Conservation (phyloP, 1,140 invertebrate genomes). For the Tetragonula clypearis region DNA sequence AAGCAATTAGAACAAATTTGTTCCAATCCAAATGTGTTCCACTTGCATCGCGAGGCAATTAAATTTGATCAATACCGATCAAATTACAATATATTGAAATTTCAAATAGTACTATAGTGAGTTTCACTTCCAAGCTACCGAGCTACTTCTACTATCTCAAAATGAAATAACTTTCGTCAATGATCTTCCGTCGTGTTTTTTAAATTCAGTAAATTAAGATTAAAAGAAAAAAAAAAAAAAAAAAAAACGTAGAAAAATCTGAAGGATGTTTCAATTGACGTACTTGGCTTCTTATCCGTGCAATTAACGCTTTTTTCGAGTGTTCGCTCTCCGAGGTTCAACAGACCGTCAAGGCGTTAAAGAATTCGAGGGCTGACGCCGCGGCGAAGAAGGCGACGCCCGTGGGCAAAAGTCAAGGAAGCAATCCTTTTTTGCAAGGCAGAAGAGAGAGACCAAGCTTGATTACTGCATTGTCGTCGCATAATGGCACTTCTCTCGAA, state of each 20-base stretch:
- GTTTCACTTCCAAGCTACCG: background rate
- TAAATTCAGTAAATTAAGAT: background rate
- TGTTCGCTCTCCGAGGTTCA: constrained; percentile 20
- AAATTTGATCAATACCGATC: background rate
- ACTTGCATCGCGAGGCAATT: background rate
- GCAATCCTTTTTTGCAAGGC: constrained; percentile 43
- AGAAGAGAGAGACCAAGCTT: constrained; percentile 40
- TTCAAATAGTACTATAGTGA: background rate
- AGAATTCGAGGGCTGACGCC: constrained; percentile 4
- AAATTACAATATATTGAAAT: background rate
- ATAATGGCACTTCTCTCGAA: constrained; percentile 45
- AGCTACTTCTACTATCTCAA: background rate
- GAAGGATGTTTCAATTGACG: background rate
- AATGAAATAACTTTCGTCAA: background rate
- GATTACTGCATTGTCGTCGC: constrained; percentile 64
- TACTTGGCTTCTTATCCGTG: background rate
- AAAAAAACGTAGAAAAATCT: background rate
- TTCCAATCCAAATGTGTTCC: background rate
- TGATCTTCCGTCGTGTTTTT: background rate
- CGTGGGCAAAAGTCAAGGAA: constrained; percentile 19
- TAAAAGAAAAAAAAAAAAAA: too few species aligned
- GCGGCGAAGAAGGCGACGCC: background rate
- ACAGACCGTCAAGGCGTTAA: constrained; percentile 20
- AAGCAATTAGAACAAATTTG: background rate
- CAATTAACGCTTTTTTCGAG: constrained; percentile 20